phyloP scores from a whole-genome alignment of 2,797 vertebrate genomes.

The Heterohyrax brucei region DNA sequence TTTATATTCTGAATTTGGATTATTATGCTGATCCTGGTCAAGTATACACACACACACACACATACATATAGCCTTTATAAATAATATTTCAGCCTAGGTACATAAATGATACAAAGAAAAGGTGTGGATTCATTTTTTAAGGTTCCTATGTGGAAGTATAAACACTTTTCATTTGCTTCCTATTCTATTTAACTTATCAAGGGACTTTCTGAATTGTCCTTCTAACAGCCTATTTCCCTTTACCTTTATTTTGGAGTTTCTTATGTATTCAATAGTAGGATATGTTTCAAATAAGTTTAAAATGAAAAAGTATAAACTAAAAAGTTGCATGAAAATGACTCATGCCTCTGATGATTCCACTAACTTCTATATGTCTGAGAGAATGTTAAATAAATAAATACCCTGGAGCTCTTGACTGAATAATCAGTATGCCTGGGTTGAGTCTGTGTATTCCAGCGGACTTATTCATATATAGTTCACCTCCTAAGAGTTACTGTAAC shows the following conservation, averaged over 20 bases:
- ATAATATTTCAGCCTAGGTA: background rate
- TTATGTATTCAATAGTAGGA: background rate
- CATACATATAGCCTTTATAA: background rate
- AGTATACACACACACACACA: background rate
- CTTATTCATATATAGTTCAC: too few relatives aligned
- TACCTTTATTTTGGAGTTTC: background rate
- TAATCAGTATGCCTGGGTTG: rapidly evolving
- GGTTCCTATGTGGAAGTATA: background rate
- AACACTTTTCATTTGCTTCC: background rate
- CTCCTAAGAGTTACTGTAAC: background rate
- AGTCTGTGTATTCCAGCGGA: background rate
- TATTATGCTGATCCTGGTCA: background rate
- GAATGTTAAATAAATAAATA: background rate
- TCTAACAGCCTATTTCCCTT: background rate
- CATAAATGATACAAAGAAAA: background rate
- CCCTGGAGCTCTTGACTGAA: background rate
- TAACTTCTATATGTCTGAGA: background rate
- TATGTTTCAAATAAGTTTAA: conserved; percentile 6
- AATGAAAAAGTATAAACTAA: background rate
- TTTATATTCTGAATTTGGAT: background rate
- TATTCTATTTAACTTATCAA: background rate
- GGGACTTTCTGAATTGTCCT: background rate
- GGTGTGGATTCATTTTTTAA: background rate
- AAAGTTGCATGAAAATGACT: background rate
- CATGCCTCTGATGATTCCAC: background rate